Evolutionary conservation across 2,797 vertebrate species (phyloP), one percentile per base, ranked within the genome.

Genomic region (Poecilia velifera): DNA sequence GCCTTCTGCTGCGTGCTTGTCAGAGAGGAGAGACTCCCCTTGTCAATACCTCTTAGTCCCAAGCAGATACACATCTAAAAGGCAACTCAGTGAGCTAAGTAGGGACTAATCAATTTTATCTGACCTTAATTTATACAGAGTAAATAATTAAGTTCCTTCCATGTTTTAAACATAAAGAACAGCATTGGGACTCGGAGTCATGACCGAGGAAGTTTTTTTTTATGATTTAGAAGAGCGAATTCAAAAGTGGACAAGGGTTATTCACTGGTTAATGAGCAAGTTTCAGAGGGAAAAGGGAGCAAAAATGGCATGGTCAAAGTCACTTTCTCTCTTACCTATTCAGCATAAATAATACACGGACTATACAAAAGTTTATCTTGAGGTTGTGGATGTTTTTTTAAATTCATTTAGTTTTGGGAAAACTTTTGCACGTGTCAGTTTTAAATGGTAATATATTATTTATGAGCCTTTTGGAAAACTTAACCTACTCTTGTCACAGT

Each of bases 101-200:
- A 49, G 79, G 82, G 82, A 82, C 83, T 91, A 90, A 94, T 94
- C 94, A 92, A 94, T 92, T 92, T 79, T 71, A 90, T 91, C 83
- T 90, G 88, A 93, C 87, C 89, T 91, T 91, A 93, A 94, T 93
- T 93, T 93, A 93, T 88, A 87, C 91, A 80, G 87, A 88, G 94
- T 93, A 94, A 94, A 95, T 93, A 93, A 94, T 94, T 91, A 91
- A 94, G 72, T 88, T 76, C 41, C 82, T 78, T 76, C 72, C 84
- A 77, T 90, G 87, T 92, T 90, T 92, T 86, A 92, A 91, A 90
- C 91, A 88, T 89, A 84, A 77, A 91, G 39, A 64, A 68, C 70
- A 31, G 4, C 41, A 66, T 49, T 73, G 28, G 57, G 47, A 31
- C 20, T 73, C 70, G 43, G 76, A 79, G 81, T 80, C 76, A 77